Conservation (phyloP, 2,797 vertebrate genomes). For the Protonibea diacanthus region DNA sequence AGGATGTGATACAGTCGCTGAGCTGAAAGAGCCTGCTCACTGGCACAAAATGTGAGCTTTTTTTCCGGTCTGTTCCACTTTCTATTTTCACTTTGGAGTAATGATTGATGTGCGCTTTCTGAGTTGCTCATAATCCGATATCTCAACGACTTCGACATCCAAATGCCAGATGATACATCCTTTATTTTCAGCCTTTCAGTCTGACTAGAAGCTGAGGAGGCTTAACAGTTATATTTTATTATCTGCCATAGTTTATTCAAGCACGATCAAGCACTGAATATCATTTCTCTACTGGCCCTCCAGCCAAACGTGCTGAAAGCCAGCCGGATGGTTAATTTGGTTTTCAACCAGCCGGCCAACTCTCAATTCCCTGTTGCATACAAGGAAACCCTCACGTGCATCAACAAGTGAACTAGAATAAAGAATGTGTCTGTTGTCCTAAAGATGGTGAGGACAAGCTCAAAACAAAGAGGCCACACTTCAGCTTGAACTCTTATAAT, state of each 20-base stretch:
- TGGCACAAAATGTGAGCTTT: constrained; percentile 45
- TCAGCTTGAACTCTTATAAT: constrained; percentile 18
- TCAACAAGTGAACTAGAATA: constrained; percentile 12
- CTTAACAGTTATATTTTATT: constrained; percentile 30
- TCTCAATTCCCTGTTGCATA: constrained; percentile 22
- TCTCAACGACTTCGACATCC: constrained; percentile 46
- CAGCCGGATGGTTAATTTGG: background rate
- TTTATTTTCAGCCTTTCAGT: constrained; percentile 44
- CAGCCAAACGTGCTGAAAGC: constrained; percentile 6
- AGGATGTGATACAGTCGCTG: constrained; percentile 53
- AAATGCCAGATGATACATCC: constrained; percentile 54
- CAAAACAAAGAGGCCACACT: background rate
- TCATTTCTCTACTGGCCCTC: constrained; percentile 37
- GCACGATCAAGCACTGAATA: constrained; percentile 13
- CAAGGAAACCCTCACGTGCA: constrained; percentile 15
- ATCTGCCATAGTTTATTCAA: constrained; percentile 51
- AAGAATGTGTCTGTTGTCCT: constrained; percentile 22
- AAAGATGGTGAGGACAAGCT: constrained; percentile 33
- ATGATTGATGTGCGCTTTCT: constrained; percentile 60
- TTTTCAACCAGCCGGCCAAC: constrained; percentile 4
- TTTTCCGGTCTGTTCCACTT: constrained; percentile 50
- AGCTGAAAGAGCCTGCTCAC: constrained; percentile 33
- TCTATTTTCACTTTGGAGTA: constrained; percentile 68
- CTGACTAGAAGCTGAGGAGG: background rate
- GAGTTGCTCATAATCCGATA: constrained; percentile 62